Base-by-base conservation (phyloP, 2,113 vertebrate genomes). In the Coregonus clupeaformis region DNA sequence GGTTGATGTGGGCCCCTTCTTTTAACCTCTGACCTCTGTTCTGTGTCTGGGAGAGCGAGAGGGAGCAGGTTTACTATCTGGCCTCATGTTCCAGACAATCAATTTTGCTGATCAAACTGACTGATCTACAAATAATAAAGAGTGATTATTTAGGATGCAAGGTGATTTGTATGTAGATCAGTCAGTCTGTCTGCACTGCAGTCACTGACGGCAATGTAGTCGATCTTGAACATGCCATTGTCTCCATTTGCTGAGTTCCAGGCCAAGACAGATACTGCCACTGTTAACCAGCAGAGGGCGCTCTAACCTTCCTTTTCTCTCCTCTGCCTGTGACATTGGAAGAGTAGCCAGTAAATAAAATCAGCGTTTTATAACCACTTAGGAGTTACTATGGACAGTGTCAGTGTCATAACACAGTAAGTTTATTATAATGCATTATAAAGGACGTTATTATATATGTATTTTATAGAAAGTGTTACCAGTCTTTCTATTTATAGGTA, bases 1-100 rank as follows among this genome's bases (percentile, higher is more conserved):
- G 93, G 89, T 98, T 98, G 91, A 98, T 98, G 90, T 97, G 96
- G 16, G 96, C 96, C 0, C 97, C 96, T 75, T 98, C 97, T 81
- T 96, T 98, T 89, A 98, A 92, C 71, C 97, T 89, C 86, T 97
- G 95, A 52, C 96, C 96, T 0, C 96, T 88, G 86, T 98, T 97
- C 92, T 95, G 96, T 0, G 95, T 98, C 96, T 97, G 75, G 62
- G 36, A 27, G 79, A 73, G 30, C 76, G 77, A 73, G 30, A 77
- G 78, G 27, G 32, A 68, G 18, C 49, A 49, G 4, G 6, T 5
- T 65, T 65, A 29, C 27, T 22, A 42, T 42, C 36, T 42, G 36
- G 9, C 36, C 36, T 42, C 36, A 42, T 42, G 36, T 42, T 42
- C 7, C 36, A 42, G 36, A 42, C 7, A 7, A 42, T 42, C 1